Base-by-base conservation (phyloP, 2,113 vertebrate species). In the zebrafish (Danio rerio) region DNA sequence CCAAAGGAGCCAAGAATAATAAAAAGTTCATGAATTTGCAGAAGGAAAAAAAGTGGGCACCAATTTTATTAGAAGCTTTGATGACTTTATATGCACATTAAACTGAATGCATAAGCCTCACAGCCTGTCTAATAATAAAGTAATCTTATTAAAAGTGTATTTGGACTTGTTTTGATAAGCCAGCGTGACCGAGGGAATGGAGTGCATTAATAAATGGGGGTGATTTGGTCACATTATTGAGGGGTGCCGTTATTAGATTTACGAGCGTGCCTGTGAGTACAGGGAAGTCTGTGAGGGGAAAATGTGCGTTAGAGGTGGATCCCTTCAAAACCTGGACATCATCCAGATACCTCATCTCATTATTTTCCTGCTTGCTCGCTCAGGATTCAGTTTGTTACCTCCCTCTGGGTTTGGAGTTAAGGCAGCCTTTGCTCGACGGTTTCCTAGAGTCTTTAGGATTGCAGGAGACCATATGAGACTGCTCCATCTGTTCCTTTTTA, bases 181-280 rank as follows among this genome's bases (percentile, higher is more conserved):
- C 13, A 5, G 15, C 45, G 45, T 18, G 31, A 31, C 11, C 7
- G 12, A 65, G 15, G 63, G 71, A 68, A 74, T 49, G 47, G 65
- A 10, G 56, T 21, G 68, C 55, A 69, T 70, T 81, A 73, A 80
- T 82, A 77, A 83, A 81, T 80, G 50, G 50, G 56, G 59, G 49
- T 58, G 49, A 59, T 81, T 69, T 45, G 68, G 70, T 78, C 45
- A 78, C 82, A 73, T 53, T 79, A 71, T 84, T 86, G 81, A 83
- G 81, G 9, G 49, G 58, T 13, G 66, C 43, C 58, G n/a, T 73
- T 47, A 76, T 81, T 78, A 66, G n/a, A 88, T 87, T 81, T 81
- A 83, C 72, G 66, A 75, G 56, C n/a, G 16, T 21, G 10, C n/a
- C 72, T 15, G 58, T 72, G 71, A 83, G 58, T 62, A 49, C 10